Evolutionary conservation across 1,140 invertebrate species (phyloP), one percentile per base, ranked within the genome.

Genomic region (Bombus affinis): DNA sequence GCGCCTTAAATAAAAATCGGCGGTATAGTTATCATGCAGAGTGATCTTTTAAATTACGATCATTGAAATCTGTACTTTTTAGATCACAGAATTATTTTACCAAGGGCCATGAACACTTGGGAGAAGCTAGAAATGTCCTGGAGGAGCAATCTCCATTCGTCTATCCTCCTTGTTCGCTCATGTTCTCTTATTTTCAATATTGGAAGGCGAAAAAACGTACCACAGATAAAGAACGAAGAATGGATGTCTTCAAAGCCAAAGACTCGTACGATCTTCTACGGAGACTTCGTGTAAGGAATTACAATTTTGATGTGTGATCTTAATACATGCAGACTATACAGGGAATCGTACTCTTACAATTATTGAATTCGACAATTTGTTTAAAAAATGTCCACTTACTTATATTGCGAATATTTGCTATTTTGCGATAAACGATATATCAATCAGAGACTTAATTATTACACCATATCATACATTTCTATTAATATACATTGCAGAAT

Each of bases 121-220:
- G 89, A 77, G 86, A 92, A 79, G 66, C 86, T 28, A 91, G 76
- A 87, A 88, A 93, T 76, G 83, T 92, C 35, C 90, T 88, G 70
- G 44, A 88, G 13, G 90, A 94, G 71, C 91, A 91, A 83, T 91
- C 92, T 22, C 92, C 93, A 28, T 94, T 93, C 76, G 37, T 80
- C 57, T 83, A 92, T 75, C 92, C 93, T 42, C 87, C 92, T 75
- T 92, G 93, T 65, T 91, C 90, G 25, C 87, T 91, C 25, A 91
- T 93, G 70, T 90, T 92, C 57, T 88, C 88, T 22, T 91, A 92
- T 79, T 84, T 84, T 70, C 92, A 94, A 77, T 92, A 90, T 68
- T 89, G 82, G 87, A 91, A 92, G 42, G 73, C 82, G 35, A 73
- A 44, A 66, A 90, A 90, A 72, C 91, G 85, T 2, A 72, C 70